Conservation (phyloP, 2,113 vertebrate species). For the Myiagra hebetior region DNA sequence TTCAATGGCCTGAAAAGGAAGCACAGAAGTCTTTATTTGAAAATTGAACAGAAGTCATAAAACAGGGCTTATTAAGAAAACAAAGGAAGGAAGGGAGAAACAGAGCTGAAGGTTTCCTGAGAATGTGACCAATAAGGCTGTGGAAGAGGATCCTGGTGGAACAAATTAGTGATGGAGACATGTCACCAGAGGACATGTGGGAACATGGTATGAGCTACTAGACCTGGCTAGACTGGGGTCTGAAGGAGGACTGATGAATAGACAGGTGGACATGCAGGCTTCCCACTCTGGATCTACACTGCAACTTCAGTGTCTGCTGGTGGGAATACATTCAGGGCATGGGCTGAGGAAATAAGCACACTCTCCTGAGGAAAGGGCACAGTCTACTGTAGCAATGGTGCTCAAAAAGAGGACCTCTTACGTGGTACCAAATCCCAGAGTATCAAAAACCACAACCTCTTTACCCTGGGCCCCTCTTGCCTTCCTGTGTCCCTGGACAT, state of each 20-base stretch:
- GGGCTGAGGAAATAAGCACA: background rate
- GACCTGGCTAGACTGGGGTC: background rate
- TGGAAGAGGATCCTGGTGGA: background rate
- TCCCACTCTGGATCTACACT: background rate
- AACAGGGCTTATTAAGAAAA: background rate
- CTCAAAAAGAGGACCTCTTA: background rate
- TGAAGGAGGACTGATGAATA: background rate
- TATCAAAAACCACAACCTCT: background rate
- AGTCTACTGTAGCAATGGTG: background rate
- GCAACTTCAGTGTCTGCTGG: background rate
- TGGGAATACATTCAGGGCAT: background rate
- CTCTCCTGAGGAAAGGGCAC: background rate
- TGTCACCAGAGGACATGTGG: background rate
- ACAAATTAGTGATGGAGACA: background rate
- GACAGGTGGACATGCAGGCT: background rate
- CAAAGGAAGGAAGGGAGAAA: background rate
- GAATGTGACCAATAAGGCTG: background rate
- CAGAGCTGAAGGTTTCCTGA: background rate
- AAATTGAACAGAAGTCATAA: background rate
- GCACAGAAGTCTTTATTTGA: background rate
- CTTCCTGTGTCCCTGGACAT: background rate
- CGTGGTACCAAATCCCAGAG: background rate
- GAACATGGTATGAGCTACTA: background rate
- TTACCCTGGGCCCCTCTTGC: background rate
- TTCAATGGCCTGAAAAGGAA: conserved; percentile 50